These are phyloP conservation scores for Pogonus chalceus DNA, from an alignment of 1,140 invertebrate genomes.

Conservation along the genomic window DNA sequence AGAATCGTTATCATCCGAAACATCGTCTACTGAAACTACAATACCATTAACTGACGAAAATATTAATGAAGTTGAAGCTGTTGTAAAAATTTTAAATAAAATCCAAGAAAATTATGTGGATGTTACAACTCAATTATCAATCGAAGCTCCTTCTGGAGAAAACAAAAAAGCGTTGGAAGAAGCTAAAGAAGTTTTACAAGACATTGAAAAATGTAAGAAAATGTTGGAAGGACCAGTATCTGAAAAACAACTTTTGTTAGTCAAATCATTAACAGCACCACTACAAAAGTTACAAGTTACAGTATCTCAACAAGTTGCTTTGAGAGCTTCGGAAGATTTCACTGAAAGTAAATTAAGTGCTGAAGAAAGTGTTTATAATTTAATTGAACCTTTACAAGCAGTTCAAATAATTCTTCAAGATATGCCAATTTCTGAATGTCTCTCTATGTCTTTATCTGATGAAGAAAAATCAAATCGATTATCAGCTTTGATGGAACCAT, in stretches of 20 bases:
- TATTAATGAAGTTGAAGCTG: constrained; percentile 22
- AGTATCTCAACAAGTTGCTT: background rate
- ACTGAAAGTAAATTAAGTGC: background rate
- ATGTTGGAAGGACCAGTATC: background rate
- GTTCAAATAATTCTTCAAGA: background rate
- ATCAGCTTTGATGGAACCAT: background rate
- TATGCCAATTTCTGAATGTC: background rate
- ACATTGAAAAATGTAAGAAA: background rate
- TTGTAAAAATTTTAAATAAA: constrained; percentile 22
- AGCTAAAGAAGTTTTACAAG: constrained; percentile 20
- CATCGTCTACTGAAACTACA: background rate
- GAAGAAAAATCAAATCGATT: background rate
- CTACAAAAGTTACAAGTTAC: background rate
- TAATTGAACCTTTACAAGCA: background rate
- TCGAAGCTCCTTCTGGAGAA: constrained; percentile 25
- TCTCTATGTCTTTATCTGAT: background rate
- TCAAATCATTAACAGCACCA: background rate
- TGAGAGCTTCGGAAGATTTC: background rate
- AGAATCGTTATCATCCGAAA: background rate
- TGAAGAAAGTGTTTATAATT: background rate
- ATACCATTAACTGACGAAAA: constrained; percentile 17
- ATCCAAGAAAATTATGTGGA: constrained; percentile 28
- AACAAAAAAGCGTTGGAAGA: constrained; percentile 29
- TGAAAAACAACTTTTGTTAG: background rate
- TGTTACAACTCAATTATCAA: constrained; percentile 29